phyloP scores from a whole-genome alignment of 2,113 vertebrate genomes.

The Tringa solitaria region DNA sequence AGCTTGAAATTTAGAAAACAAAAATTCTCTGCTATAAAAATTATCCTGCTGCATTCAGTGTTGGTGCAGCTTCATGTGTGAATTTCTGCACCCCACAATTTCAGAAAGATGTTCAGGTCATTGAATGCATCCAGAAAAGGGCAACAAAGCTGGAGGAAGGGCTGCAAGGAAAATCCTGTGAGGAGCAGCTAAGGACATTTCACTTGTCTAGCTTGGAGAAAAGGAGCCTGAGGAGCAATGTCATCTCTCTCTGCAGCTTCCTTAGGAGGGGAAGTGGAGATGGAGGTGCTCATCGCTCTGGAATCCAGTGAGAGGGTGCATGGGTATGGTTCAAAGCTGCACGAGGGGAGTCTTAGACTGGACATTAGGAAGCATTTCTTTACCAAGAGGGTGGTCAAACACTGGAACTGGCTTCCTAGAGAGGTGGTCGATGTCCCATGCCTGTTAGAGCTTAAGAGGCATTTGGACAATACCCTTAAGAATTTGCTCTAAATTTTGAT shows the following conservation, averaged over 20 bases:
- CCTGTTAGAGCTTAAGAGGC: neutral
- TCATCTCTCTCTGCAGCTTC: neutral
- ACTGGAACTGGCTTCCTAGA: neutral
- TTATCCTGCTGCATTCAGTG: neutral
- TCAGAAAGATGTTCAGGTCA: neutral
- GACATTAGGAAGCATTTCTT: neutral
- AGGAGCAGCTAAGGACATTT: neutral
- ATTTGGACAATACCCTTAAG: neutral
- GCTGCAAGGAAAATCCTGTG: neutral
- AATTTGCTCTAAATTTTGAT: neutral
- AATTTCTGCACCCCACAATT: neutral
- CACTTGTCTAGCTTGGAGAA: neutral
- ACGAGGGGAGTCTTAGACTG: neutral
- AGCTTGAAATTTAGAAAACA: neutral
- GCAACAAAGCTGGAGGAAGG: neutral
- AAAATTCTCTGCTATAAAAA: neutral
- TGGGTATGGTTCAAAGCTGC: neutral
- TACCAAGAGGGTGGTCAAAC: neutral
- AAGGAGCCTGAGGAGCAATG: neutral
- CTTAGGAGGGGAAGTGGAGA: neutral
- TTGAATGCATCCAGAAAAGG: neutral
- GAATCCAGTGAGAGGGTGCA: fast-evolving
- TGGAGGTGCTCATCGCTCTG: fast-evolving
- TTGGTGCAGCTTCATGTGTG: neutral
- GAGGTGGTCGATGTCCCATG: fast-evolving